Evolutionary conservation across 1,140 invertebrate genomes (phyloP), one percentile per base, ranked within the genome.

Genomic region (Leptinotarsa undecemlineata): DNA sequence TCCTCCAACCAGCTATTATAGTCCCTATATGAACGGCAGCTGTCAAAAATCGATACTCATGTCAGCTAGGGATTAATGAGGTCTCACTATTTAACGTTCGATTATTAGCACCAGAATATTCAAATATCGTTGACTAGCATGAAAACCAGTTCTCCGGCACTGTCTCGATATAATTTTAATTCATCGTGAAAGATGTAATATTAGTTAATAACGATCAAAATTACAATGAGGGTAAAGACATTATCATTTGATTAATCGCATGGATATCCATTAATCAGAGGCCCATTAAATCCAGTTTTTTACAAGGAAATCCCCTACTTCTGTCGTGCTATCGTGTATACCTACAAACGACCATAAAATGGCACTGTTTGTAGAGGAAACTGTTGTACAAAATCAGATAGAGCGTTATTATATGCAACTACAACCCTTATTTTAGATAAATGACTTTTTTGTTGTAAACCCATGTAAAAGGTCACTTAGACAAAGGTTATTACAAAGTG

Each of bases 401-500:
- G 76, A 63, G 71, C 72, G 67, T 73, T 75, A 79, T 81, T 80
- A 80, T 78, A 80, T 76, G 78, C 79, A 80, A 81, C 79, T 80
- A 77, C 79, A 82, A 82, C 81, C 82, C 82, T 81, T 82, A 82
- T 80, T 81, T 78, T 81, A 83, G 82, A 83, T 82, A 82, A 82
- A 83, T 82, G 78, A 83, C 78, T 82, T 82, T 83, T 82, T 82
- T 76, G 78, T 77, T 77, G 77, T 72, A 82, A 81, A 82, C 77
- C 81, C 78, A 79, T 82, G 82, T 84, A 84, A 84, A 82, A 82
- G 82, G 81, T 82, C 80, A 76, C 75, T 83, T 81, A 81, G 80
- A 82, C 82, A 84, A 82, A 82, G 81, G 81, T 84, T 82, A 81
- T 81, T 83, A 83, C 82, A 83, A 83, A 84, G 81, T 84, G 82